These are phyloP conservation scores for Parnassius smintheus DNA, from an alignment of 2,888 invertebrate genomes.

Conservation along the genomic window DNA sequence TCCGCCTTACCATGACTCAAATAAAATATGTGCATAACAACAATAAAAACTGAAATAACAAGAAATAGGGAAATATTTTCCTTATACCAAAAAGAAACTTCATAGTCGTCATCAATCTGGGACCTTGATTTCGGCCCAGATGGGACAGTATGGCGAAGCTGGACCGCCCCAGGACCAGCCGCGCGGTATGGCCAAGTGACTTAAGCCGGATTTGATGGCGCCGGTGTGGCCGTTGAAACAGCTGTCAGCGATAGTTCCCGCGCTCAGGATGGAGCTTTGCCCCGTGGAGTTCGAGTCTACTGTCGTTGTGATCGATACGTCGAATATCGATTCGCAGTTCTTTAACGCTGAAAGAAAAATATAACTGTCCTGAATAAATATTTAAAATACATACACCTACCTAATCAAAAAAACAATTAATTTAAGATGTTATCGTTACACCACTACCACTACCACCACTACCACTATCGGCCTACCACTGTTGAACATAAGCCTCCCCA, in stretches of 20 bases:
- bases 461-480: too few relatives aligned
- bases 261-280: slow-evolving; percentile 55
- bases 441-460: too few relatives aligned
- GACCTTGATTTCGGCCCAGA: slow-evolving; percentile 85
- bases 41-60: slow-evolving; percentile 43
- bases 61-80: slow-evolving; percentile 40
- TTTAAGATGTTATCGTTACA: too few relatives aligned
- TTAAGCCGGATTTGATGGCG: slow-evolving; percentile 85
- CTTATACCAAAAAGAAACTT: slow-evolving; percentile 30
- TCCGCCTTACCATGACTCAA: slow-evolving; percentile 41
- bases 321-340: slow-evolving; percentile 57
- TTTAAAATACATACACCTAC: too few relatives aligned
- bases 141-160: slow-evolving; percentile 87
- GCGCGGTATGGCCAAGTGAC: slow-evolving; percentile 89
- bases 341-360: slow-evolving; percentile 53
- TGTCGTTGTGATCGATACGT: slow-evolving; percentile 56
- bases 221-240: slow-evolving; percentile 80
- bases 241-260: slow-evolving; percentile 49
- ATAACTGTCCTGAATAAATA: not conserved
- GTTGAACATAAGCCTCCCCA: too few relatives aligned
- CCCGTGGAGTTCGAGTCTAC: slow-evolving; percentile 55
- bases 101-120: slow-evolving; percentile 63
- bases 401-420: too few relatives aligned
- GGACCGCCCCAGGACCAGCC: slow-evolving; percentile 92
- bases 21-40: slow-evolving; percentile 41